A percentile compares a stretch with the other conserved stretches of the same genome.
phyloP scores from a whole-genome alignment of 2,113 vertebrate genomes.

The Hippopotamus amphibius region DNA sequence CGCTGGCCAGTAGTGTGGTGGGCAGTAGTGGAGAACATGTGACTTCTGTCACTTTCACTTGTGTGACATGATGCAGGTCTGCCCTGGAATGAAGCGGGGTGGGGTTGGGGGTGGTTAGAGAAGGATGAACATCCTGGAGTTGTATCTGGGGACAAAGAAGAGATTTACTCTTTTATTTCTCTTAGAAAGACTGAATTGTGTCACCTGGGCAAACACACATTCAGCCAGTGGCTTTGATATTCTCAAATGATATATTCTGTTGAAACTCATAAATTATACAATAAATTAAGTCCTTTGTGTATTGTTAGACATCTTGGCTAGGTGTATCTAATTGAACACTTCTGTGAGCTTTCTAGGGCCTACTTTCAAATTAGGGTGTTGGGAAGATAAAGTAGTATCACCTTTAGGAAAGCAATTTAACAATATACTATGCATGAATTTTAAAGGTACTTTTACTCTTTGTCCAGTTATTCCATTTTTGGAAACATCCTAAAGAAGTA shows the following conservation, averaged over 20 bases:
- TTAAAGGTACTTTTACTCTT: conserved; percentile 52
- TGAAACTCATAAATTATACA: background rate
- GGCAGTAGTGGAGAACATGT: background rate
- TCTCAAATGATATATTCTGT: background rate
- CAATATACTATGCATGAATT: conserved; percentile 20
- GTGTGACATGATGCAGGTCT: background rate
- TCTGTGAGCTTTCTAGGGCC: background rate
- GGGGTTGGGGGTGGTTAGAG: too few species aligned
- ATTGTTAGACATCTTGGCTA: background rate
- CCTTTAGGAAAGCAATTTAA: conserved; percentile 19
- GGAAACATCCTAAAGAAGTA: conserved; percentile 47
- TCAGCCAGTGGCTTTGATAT: background rate
- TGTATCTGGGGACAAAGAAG: background rate
- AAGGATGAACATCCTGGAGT: background rate
- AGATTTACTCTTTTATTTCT: background rate
- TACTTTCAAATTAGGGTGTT: background rate
- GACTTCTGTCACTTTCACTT: background rate
- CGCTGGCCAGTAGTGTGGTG: too few species aligned
- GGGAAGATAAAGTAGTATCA: background rate
- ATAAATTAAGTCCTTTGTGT: background rate
- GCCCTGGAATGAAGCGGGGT: background rate
- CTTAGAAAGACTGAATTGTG: background rate
- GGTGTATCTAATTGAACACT: background rate
- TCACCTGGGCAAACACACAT: background rate
- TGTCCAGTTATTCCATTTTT: conserved; percentile 33